Percentiles rank a stretch among this genome's conserved stretches.
Evolutionary conservation across 2,888 invertebrate species (phyloP).

Genomic region (Drosophila ustulata): DNA sequence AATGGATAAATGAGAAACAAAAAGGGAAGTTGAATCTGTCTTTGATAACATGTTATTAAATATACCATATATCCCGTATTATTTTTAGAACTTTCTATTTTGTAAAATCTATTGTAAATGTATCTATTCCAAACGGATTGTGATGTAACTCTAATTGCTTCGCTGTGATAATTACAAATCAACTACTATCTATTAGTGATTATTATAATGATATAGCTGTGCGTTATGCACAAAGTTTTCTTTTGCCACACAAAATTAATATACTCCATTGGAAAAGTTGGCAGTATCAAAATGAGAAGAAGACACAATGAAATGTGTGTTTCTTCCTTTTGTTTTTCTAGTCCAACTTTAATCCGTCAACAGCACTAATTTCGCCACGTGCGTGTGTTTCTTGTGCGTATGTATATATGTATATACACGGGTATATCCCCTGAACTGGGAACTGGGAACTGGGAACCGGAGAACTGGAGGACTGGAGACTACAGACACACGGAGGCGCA

Average conservation of each 20-base stretch:
- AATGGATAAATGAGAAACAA: too few species aligned
- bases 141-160: too few species aligned
- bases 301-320: conserved; percentile 32
- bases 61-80: too few species aligned
- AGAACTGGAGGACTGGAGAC: conserved; percentile 12
- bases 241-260: not conserved
- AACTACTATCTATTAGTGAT: not conserved
- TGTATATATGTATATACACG: conserved; percentile 17
- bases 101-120: too few species aligned
- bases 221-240: not conserved
- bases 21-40: too few species aligned
- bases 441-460: conserved; percentile 27
- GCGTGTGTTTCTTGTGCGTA: conserved; percentile 43
- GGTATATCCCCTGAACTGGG: conserved; percentile 40
- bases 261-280: not conserved
- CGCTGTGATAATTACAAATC: too few species aligned
- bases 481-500: conserved; percentile 38
- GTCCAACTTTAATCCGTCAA: conserved; percentile 66
- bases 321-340: conserved; percentile 32
- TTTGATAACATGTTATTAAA: too few species aligned
- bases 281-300: conserved; percentile 18
- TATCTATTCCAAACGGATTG: too few species aligned
- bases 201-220: not conserved
- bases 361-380: conserved; percentile 63
- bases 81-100: too few species aligned